Percentiles rank a stretch among this genome's conserved stretches.
phyloP scores from a whole-genome alignment of 2,888 invertebrate species.

The Auanema freiburgensis region DNA sequence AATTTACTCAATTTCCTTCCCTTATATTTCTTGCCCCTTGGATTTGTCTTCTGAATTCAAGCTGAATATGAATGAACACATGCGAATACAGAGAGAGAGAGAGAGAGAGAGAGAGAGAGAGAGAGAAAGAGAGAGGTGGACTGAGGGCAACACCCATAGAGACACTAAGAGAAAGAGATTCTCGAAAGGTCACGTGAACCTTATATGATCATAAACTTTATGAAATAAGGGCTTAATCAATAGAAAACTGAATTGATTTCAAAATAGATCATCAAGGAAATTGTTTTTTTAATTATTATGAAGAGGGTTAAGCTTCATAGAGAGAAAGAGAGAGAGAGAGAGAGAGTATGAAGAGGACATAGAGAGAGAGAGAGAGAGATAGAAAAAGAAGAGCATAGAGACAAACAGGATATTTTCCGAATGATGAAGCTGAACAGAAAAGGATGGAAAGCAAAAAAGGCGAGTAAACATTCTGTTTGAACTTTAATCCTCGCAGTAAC shows the following conservation, averaged over 20 bases:
- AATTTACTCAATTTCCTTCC: background rate
- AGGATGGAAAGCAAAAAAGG: slow-evolving; percentile 5
- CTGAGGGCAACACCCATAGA: background rate
- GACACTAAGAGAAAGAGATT: background rate
- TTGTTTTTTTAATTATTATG: slow-evolving; percentile 3
- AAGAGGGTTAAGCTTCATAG: slow-evolving; percentile 5
- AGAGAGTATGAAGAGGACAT: slow-evolving; percentile 9
- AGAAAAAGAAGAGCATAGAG: background rate
- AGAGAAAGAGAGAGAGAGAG: slow-evolving; percentile 2
- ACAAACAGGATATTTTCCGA: background rate
- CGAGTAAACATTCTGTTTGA: background rate
- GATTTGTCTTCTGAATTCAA: slow-evolving; percentile 3
- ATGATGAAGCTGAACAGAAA: background rate
- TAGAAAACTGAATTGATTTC: slow-evolving; percentile 1
- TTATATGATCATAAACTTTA: too few relatives aligned
- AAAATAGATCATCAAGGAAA: background rate
- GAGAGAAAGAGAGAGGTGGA: slow-evolving; percentile 1
- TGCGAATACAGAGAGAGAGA: background rate
- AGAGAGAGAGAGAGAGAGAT: slow-evolving; percentile 11
- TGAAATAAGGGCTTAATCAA: slow-evolving; percentile 5
- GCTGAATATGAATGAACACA: slow-evolving; percentile 6
- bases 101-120: background rate
- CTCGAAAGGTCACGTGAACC: background rate
- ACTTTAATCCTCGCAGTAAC: too few relatives aligned
- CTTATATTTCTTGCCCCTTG: background rate